phyloP scores from a whole-genome alignment of 1,140 invertebrate species.

The Apolygus lucorum region DNA sequence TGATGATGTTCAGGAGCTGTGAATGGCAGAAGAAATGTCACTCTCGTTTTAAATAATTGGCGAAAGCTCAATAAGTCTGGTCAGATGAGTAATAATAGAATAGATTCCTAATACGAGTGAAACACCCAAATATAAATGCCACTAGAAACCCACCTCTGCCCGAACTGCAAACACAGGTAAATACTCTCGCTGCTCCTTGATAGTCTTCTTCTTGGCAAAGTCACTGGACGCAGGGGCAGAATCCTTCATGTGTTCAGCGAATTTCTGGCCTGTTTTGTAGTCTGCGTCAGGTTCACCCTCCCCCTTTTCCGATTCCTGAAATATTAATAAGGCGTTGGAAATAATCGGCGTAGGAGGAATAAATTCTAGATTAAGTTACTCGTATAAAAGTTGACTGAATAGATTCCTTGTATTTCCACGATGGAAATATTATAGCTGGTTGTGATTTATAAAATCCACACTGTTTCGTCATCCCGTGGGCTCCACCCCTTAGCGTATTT shows the following conservation, averaged over 20 bases:
- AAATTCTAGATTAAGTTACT: too few relatives aligned
- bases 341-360: too few relatives aligned
- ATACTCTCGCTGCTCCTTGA: slow-evolving; percentile 81
- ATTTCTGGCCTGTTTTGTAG: slow-evolving; percentile 85
- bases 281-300: slow-evolving; percentile 55
- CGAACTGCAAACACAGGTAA: slow-evolving; percentile 93
- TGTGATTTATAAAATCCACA: too few relatives aligned
- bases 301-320: slow-evolving; percentile 15
- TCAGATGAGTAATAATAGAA: too few relatives aligned
- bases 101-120: too few relatives aligned
- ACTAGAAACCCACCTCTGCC: slow-evolving; percentile 54
- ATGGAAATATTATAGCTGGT: too few relatives aligned
- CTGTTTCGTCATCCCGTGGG: too few relatives aligned
- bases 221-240: slow-evolving; percentile 68
- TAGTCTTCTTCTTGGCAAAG: slow-evolving; percentile 79
- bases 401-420: too few relatives aligned
- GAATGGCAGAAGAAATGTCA: slow-evolving; percentile 23
- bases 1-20: slow-evolving; percentile 75
- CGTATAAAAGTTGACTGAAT: too few relatives aligned
- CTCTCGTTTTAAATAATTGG: background rate
- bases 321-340: too few relatives aligned
- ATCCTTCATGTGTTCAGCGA: slow-evolving; percentile 86
- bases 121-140: too few relatives aligned
- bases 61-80: background rate
- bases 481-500: too few relatives aligned